A percentile compares a stretch with the other conserved stretches of the same genome.
Conservation (phyloP, 64 coral and sea anemone genomes). For the Platygyra sinensis region DNA sequence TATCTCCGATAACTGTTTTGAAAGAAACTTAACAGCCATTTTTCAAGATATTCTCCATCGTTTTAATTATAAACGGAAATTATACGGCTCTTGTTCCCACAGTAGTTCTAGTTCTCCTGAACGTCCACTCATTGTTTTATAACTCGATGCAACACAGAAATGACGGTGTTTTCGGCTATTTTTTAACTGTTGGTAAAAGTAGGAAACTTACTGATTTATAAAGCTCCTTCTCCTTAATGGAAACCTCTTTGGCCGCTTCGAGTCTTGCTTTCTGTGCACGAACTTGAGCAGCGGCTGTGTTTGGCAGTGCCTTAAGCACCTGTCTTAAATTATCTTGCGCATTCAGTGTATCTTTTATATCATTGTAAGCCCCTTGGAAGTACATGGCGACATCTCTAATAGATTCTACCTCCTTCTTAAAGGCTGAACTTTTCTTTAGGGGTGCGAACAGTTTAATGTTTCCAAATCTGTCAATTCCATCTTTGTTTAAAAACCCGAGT, state of each 20-base stretch:
- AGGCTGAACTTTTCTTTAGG: neutral
- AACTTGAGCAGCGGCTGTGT: neutral
- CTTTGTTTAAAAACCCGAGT: constrained; percentile 5
- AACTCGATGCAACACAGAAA: no score
- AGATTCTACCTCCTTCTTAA: neutral
- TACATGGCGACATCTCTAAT: neutral
- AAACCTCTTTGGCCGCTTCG: neutral
- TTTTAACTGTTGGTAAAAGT: no score
- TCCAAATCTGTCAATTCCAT: constrained; percentile 27
- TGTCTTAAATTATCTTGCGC: neutral
- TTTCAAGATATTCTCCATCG: no score
- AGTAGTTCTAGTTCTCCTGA: no score
- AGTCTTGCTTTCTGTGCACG: neutral
- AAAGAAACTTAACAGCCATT: no score
- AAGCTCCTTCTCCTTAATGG: neutral
- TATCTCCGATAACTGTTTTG: no score
- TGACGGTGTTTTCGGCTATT: no score
- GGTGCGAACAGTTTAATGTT: constrained; percentile 16
- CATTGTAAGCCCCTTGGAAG: constrained; percentile 2
- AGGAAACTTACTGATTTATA: neutral
- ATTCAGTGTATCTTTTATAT: neutral
- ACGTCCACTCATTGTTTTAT: no score
- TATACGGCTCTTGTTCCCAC: no score
- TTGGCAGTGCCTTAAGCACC: neutral
- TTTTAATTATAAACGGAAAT: no score